Evolutionary conservation across 2,113 vertebrate species (phyloP).

Genomic region (Menura novaehollandiae): DNA sequence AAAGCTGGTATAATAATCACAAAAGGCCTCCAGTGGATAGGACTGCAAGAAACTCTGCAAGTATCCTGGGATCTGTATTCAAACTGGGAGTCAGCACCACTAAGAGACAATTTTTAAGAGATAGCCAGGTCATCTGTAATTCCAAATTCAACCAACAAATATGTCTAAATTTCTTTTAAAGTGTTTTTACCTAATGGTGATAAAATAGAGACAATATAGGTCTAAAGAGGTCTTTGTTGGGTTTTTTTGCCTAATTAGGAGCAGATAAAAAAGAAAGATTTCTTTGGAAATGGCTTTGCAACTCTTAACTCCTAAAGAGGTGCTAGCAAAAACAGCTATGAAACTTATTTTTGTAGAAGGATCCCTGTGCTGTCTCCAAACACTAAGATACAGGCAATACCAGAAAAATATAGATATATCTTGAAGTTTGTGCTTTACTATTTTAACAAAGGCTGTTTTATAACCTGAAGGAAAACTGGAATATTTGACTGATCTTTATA

Average conservation of each 20-base stretch:
- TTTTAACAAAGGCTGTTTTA: not conserved
- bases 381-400: not conserved
- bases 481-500: constrained; percentile 10
- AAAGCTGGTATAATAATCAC: constrained; percentile 24
- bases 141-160: not conserved
- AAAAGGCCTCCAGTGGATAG: not conserved
- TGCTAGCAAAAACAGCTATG: not conserved
- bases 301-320: not conserved
- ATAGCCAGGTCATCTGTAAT: not conserved
- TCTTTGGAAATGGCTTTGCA: not conserved
- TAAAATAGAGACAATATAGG: not conserved
- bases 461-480: not conserved
- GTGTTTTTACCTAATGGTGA: not conserved
- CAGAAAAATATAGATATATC: not conserved
- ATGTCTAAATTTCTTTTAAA: not conserved
- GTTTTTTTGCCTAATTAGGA: not conserved
- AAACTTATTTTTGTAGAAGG: not conserved
- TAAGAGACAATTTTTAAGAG: not conserved
- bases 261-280: not conserved
- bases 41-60: not conserved
- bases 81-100: not conserved
- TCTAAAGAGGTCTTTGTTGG: not conserved
- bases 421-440: not conserved
- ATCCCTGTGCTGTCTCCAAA: not conserved
- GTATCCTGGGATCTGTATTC: not conserved